Evolutionary conservation across 2,113 vertebrate species (phyloP).

Genomic region (Capreolus pygargus): DNA sequence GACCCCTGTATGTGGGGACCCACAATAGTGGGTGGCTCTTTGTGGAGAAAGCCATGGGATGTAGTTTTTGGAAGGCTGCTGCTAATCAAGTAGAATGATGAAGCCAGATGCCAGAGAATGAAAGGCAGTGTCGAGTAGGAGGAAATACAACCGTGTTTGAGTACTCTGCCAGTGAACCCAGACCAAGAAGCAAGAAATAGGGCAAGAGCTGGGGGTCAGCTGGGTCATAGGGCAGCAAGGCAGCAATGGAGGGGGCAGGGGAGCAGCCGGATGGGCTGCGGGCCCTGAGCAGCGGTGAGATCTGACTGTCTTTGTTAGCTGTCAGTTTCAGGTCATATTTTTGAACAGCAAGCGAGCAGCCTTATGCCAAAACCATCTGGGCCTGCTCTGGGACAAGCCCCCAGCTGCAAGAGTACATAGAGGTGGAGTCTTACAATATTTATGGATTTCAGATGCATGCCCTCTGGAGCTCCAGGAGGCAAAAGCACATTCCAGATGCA

Average conservation of each 20-base stretch:
- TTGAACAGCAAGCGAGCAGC: conserved; percentile 32
- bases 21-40: not conserved
- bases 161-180: conserved; percentile 7
- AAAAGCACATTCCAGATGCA: conserved; percentile 22
- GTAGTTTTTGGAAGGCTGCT: not conserved
- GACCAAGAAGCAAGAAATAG: not conserved
- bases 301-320: conserved; percentile 15
- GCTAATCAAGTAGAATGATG: not conserved
- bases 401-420: conserved; percentile 15
- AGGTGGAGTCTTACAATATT: conserved; percentile 53
- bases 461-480: conserved; percentile 42
- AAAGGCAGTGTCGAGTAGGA: not conserved
- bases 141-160: not conserved
- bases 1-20: not conserved
- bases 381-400: conserved; percentile 41
- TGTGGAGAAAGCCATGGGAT: not conserved
- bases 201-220: not conserved
- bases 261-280: not conserved
- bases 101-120: not conserved
- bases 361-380: conserved; percentile 45
- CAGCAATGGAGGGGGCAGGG: not conserved
- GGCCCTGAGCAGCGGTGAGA: not conserved
- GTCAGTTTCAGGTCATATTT: conserved; percentile 32
- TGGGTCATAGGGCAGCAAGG: not conserved
- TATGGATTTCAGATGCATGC: conserved; percentile 50